Evolutionary conservation across 2,797 vertebrate genomes (phyloP), one percentile per base, ranked within the genome.

Genomic region (Poeciliopsis gracilis): DNA sequence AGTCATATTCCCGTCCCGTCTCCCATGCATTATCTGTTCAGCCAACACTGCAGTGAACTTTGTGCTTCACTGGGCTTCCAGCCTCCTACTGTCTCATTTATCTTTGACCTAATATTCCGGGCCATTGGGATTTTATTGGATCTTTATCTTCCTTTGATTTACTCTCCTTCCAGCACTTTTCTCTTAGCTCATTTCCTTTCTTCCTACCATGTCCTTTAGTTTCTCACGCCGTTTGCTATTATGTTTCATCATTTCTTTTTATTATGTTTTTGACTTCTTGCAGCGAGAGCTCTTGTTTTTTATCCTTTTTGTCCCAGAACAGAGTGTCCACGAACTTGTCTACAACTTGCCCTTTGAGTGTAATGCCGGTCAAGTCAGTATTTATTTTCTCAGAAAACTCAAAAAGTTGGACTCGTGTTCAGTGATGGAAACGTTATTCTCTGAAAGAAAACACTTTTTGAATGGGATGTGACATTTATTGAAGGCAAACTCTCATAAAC

Each of bases 301-400:
- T 57, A 61, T 43, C n/a, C 47, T 70, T 51, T 79, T 70, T 84
- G 70, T 53, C 81, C 85, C 94, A 83, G 98, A 98, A 70, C 95
- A 97, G 91, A 96, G 95, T 75, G 94, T 95, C 47, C 97, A 98
- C 85, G 97, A 99, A 91, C 95, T 99, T 47, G 94, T 97, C 74
- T 99, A 99, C 36, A 97, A 99, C 87, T 94, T 99, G 55, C 96
- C 97, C 61, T 97, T 97, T 85, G 98, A 99, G 87, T 99, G 97
- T 30, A 98, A 99, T 73, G 97, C n/a, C 0, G 9, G 28, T 59
- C n/a, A 15, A 59, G n/a, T 3, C 23, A 57, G n/a, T 12, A 25
- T 97, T 97, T 13, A 96, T 98, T 89, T 98, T 97, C 90, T 97
- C 98, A n/a, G 25, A 25, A 86, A 98, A 97, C 23, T 98, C 99